A percentile compares a stretch with the other conserved stretches of the same genome.
Conservation (phyloP, 64 coral and sea anemone species). For the Anthopleura sola region DNA sequence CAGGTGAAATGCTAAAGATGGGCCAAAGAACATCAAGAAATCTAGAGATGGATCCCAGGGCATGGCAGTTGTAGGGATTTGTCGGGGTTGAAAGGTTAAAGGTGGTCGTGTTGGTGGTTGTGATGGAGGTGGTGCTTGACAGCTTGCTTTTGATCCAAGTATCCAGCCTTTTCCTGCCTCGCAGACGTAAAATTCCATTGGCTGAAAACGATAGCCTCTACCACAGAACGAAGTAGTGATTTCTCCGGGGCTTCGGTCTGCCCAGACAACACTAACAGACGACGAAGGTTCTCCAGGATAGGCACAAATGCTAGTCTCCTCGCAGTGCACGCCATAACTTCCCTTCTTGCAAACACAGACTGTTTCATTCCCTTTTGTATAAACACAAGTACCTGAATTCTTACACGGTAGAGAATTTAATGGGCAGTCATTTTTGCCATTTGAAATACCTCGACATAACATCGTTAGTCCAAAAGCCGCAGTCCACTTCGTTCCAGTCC, state of each 20-base stretch:
- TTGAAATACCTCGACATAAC: constrained; percentile 39
- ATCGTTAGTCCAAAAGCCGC: constrained; percentile 25
- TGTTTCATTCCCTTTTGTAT: constrained; percentile 41
- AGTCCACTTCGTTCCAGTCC: constrained; percentile 17
- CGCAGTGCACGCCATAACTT: constrained; percentile 18
- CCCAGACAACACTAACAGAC: neutral
- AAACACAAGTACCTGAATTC: constrained; percentile 31
- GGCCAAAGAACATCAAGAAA: constrained; percentile 50
- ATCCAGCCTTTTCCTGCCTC: constrained; percentile 13
- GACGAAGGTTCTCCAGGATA: neutral
- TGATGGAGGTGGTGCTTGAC: neutral
- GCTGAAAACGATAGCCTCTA: constrained; percentile 23
- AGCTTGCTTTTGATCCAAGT: constrained; percentile 36
- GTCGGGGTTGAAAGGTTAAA: neutral
- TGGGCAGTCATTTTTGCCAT: constrained; percentile 32
- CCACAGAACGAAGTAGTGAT: constrained; percentile 42
- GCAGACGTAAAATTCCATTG: constrained; percentile 41
- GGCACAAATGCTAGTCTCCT: constrained; percentile 20
- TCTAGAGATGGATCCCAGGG: constrained; percentile 4
- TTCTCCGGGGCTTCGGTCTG: constrained; percentile 30
- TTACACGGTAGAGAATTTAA: neutral
- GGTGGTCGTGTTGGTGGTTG: neutral
- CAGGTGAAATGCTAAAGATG: constrained; percentile 39
- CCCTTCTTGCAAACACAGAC: constrained; percentile 19
- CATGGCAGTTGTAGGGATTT: neutral